Percentiles rank a stretch among this genome's conserved stretches.
Evolutionary conservation across 1,140 invertebrate genomes (phyloP).

Genomic region (Papilio dardanus): DNA sequence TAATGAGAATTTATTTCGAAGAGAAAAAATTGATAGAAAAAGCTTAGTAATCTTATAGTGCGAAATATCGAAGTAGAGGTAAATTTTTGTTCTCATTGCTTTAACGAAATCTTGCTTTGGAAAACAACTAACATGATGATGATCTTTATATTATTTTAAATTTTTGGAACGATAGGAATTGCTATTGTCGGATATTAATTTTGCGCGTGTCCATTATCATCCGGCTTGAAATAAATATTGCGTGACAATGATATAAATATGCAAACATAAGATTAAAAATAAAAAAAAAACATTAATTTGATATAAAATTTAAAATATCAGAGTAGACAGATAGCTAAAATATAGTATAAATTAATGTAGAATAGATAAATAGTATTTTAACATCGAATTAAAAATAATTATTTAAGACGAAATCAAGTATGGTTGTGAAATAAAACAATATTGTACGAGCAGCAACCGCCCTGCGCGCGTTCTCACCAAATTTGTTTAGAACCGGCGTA

Average conservation of each 20-base stretch:
- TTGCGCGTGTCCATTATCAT: neutral
- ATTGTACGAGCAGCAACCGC: conserved; percentile 36
- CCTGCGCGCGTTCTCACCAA: conserved; percentile 62
- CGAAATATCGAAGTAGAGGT: neutral
- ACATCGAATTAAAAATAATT: conserved; percentile 9
- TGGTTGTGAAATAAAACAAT: conserved; percentile 14
- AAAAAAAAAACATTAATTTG: no score
- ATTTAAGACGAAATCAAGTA: neutral
- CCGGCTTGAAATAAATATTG: neutral
- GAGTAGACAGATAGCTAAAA: neutral
- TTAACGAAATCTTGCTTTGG: neutral
- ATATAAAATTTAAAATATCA: conserved; percentile 16
- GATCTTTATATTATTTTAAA: no score
- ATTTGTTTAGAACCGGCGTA: conserved; percentile 69
- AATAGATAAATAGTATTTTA: neutral
- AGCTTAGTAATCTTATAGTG: neutral
- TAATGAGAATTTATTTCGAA: neutral
- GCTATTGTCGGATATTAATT: neutral
- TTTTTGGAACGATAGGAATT: no score
- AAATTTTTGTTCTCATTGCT: no score
- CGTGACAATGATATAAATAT: conserved; percentile 21
- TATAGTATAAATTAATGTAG: neutral
- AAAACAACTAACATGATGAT: neutral
- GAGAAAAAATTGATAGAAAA: neutral
- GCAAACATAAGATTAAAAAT: conserved; percentile 10